phyloP scores from a whole-genome alignment of 2,113 vertebrate species.

The Centropus bengalensis region DNA sequence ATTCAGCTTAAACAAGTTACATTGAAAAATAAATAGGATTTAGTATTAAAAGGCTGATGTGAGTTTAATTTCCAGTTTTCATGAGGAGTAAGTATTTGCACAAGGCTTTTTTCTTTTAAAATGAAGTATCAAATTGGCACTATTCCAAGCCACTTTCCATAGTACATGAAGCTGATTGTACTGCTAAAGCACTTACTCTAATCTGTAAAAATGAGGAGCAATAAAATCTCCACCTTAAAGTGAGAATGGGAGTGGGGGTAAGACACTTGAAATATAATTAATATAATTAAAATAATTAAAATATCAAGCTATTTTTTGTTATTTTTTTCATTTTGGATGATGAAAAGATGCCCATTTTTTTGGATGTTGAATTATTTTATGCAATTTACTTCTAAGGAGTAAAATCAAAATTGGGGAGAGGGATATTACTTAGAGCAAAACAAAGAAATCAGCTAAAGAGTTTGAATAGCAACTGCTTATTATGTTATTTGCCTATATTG shows the following conservation, averaged over 20 bases:
- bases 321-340: not conserved
- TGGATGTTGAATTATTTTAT: not conserved
- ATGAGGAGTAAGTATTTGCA: slow-evolving; percentile 1
- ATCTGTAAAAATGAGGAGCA: not conserved
- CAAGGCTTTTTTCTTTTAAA: slow-evolving; percentile 12
- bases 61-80: slow-evolving; percentile 46
- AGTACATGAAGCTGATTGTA: not conserved
- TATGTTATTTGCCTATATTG: not conserved
- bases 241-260: not conserved
- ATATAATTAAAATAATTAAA: not conserved
- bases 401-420: not conserved
- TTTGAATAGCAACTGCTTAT: not conserved
- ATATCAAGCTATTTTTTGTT: not conserved
- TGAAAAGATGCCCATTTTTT: not conserved
- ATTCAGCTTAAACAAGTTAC: not conserved
- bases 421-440: not conserved
- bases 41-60: slow-evolving; percentile 21
- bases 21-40: slow-evolving; percentile 27
- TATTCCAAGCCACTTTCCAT: not conserved
- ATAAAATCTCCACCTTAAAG: not conserved
- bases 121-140: slow-evolving; percentile 11
- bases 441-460: not conserved
- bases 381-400: not conserved
- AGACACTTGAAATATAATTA: not conserved
- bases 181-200: not conserved